Percentiles rank a stretch among this genome's conserved stretches.
Evolutionary conservation across 2,797 vertebrate species (phyloP).

Genomic region (Austrolebias charrua): DNA sequence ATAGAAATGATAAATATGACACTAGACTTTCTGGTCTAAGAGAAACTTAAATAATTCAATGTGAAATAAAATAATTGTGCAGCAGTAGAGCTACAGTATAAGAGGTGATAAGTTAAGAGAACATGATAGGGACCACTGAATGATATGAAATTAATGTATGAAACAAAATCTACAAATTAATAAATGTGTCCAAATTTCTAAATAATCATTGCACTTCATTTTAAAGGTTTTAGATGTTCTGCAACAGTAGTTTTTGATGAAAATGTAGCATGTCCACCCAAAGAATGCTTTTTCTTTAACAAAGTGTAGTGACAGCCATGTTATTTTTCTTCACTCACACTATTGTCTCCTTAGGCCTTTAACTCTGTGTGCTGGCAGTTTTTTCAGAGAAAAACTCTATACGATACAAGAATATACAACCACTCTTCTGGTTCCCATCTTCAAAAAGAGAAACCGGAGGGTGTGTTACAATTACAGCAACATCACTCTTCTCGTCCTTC

Average conservation of each 20-base stretch:
- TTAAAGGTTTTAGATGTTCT: constrained; percentile 14
- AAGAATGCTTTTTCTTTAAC: too few relatives aligned
- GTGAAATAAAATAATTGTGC: constrained; percentile 32
- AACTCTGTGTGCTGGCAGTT: too few relatives aligned
- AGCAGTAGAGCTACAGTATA: too few relatives aligned
- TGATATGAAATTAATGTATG: constrained; percentile 48
- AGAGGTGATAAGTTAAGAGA: constrained; percentile 39
- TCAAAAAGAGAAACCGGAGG: too few relatives aligned
- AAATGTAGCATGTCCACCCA: background rate
- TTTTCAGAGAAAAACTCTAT: too few relatives aligned
- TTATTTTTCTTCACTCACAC: too few relatives aligned
- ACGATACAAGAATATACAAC: too few relatives aligned
- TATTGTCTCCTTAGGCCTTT: too few relatives aligned
- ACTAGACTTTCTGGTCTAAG: background rate
- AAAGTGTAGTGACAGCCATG: too few relatives aligned
- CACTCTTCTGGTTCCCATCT: too few relatives aligned
- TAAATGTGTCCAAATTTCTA: constrained; percentile 11
- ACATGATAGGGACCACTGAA: constrained; percentile 33
- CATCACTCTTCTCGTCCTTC: too few relatives aligned
- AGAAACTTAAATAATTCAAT: constrained; percentile 26
- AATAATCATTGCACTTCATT: constrained; percentile 29
- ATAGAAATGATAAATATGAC: background rate
- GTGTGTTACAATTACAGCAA: too few relatives aligned
- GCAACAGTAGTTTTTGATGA: background rate
- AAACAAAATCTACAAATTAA: constrained; percentile 63